phyloP scores from a whole-genome alignment of 2,113 vertebrate species.

The Sminthopsis crassicaudata region DNA sequence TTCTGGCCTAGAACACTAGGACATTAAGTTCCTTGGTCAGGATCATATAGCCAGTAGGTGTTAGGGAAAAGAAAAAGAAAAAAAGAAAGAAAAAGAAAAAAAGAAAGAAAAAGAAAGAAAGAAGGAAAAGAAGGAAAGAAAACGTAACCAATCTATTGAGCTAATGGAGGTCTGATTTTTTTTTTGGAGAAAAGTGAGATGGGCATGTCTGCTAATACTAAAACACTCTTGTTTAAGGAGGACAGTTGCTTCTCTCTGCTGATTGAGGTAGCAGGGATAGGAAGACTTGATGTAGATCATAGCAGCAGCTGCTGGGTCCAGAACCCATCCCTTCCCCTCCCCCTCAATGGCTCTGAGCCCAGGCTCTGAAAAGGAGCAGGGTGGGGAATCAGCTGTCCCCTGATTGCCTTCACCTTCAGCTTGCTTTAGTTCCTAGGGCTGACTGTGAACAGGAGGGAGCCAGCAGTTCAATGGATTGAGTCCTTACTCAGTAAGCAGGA shows the following conservation, averaged over 20 bases:
- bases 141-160: rapidly evolving
- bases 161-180: neutral
- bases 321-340: neutral
- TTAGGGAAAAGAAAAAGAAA: neutral
- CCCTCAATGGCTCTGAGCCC: neutral
- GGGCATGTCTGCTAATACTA: neutral
- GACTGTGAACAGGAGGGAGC: neutral
- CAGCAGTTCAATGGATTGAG: neutral
- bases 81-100: neutral
- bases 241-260: slow-evolving; percentile 62
- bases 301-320: slow-evolving; percentile 61
- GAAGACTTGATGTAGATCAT: neutral
- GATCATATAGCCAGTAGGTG: neutral
- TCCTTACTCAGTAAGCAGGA: neutral
- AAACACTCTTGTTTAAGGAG: slow-evolving; percentile 54
- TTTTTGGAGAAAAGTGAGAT: neutral
- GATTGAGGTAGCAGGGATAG: neutral
- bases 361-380: neutral
- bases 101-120: neutral
- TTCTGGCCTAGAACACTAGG: neutral
- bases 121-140: neutral
- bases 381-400: neutral
- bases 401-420: neutral
- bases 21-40: neutral
- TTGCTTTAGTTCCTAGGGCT: neutral